Evolutionary conservation across 2,888 invertebrate species (phyloP).

Genomic region (Linnaemya tessellans): DNA sequence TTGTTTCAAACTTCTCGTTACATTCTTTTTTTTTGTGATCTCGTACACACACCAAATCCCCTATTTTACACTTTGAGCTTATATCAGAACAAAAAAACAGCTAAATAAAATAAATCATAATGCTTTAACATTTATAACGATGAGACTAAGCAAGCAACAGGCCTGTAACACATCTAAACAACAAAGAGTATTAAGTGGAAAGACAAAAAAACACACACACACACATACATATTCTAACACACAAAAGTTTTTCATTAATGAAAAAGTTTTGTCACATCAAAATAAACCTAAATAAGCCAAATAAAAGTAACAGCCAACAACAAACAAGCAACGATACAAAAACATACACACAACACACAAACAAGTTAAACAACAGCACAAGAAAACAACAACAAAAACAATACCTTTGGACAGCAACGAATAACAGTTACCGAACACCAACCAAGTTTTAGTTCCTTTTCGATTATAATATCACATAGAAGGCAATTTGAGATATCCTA

Average conservation of each 20-base stretch:
- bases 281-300: conserved; percentile 71
- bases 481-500: too few relatives aligned
- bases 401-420: neutral
- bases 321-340: conserved; percentile 54
- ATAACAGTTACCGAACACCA: neutral
- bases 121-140: conserved; percentile 52
- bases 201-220: conserved; percentile 10
- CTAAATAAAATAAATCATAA: conserved; percentile 52
- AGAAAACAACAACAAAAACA: neutral
- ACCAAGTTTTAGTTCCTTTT: too few relatives aligned
- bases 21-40: neutral
- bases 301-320: conserved; percentile 65
- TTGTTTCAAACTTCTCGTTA: conserved; percentile 59
- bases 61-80: conserved; percentile 24
- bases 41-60: conserved; percentile 15
- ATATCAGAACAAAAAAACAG: conserved; percentile 6
- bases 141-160: conserved; percentile 64
- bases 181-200: neutral
- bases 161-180: conserved; percentile 25
- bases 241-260: conserved; percentile 70
- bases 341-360: conserved; percentile 30
- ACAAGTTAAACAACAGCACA: conserved; percentile 16
- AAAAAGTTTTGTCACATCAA: conserved; percentile 72
- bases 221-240: neutral
- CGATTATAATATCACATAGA: too few relatives aligned